These are phyloP conservation scores for Cephalotes varians DNA, from an alignment of 2,888 invertebrate species.

Conservation along the genomic window DNA sequence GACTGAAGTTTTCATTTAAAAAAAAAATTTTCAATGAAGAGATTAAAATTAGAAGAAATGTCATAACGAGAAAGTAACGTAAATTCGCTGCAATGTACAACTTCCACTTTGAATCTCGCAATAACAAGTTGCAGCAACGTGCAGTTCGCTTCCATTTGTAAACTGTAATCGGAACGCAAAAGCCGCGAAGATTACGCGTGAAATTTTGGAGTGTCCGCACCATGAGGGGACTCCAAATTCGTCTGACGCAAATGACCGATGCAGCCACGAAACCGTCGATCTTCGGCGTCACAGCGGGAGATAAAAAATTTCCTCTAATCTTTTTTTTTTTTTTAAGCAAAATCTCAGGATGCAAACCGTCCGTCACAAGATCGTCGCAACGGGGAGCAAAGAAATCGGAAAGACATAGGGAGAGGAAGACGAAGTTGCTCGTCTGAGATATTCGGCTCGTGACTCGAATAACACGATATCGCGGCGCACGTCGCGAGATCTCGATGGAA, in stretches of 20 bases:
- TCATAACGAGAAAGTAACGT: conserved; percentile 27
- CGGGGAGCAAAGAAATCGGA: conserved; percentile 35
- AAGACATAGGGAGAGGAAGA: conserved; percentile 6
- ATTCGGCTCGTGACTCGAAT: conserved; percentile 69
- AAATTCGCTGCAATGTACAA: background rate
- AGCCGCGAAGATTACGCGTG: background rate
- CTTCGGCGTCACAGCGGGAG: background rate
- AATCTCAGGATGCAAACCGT: conserved; percentile 53
- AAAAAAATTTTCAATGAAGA: conserved; percentile 21
- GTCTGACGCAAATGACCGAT: background rate
- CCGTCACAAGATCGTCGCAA: conserved; percentile 31
- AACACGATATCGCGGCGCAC: conserved; percentile 29
- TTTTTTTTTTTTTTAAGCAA: conserved; percentile 46
- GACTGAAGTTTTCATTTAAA: conserved; percentile 4
- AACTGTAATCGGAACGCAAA: background rate
- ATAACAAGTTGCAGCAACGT: conserved; percentile 1
- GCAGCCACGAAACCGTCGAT: background rate
- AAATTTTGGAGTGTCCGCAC: conserved; percentile 1
- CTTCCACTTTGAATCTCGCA: background rate
- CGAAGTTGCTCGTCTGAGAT: conserved; percentile 20
- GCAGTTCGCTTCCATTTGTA: background rate
- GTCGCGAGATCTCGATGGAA: conserved; percentile 37
- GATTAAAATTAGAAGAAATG: conserved; percentile 22
- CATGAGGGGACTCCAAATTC: background rate
- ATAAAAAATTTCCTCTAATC: conserved; percentile 37